Conservation (phyloP, 2,888 invertebrate genomes). For the Polymixis flavicincta region DNA sequence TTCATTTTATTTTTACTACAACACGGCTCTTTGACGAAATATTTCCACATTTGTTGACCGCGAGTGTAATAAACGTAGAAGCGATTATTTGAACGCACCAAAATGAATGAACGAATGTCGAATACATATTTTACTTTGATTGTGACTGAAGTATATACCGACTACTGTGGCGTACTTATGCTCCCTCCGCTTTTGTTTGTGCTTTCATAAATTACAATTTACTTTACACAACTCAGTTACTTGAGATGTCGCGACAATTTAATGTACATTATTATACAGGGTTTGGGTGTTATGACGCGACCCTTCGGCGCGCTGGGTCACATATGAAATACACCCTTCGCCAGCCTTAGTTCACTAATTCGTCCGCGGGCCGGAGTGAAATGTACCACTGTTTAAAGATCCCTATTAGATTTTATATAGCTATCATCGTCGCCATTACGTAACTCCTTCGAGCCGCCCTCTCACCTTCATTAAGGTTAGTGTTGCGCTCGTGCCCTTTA, state of each 20-base stretch:
- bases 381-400: slow-evolving; percentile 77
- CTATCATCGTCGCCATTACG: slow-evolving; percentile 83
- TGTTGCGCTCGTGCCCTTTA: slow-evolving; percentile 75
- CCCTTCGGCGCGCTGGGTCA: slow-evolving; percentile 66
- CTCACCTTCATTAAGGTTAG: slow-evolving; percentile 84
- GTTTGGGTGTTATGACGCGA: slow-evolving; percentile 67
- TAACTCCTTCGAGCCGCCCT: slow-evolving; percentile 80
- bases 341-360: slow-evolving; percentile 63
- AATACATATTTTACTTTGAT: slow-evolving; percentile 44
- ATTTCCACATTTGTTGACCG: slow-evolving; percentile 46
- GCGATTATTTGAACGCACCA: slow-evolving; percentile 24
- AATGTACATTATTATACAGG: slow-evolving; percentile 68
- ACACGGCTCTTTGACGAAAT: slow-evolving; percentile 46
- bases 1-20: slow-evolving; percentile 67
- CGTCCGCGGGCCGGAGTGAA: slow-evolving; percentile 61
- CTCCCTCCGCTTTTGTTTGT: slow-evolving; percentile 38
- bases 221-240: slow-evolving; percentile 64
- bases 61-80: slow-evolving; percentile 21
- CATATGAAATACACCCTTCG: slow-evolving; percentile 64
- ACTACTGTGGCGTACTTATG: slow-evolving; percentile 15
- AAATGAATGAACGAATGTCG: slow-evolving; percentile 32
- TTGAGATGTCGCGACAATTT: slow-evolving; percentile 68
- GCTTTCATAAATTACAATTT: slow-evolving; percentile 62
- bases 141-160: slow-evolving; percentile 15
- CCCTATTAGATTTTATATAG: slow-evolving; percentile 87